phyloP scores from a whole-genome alignment of 1,140 invertebrate species.

The Orussus abietinus region DNA sequence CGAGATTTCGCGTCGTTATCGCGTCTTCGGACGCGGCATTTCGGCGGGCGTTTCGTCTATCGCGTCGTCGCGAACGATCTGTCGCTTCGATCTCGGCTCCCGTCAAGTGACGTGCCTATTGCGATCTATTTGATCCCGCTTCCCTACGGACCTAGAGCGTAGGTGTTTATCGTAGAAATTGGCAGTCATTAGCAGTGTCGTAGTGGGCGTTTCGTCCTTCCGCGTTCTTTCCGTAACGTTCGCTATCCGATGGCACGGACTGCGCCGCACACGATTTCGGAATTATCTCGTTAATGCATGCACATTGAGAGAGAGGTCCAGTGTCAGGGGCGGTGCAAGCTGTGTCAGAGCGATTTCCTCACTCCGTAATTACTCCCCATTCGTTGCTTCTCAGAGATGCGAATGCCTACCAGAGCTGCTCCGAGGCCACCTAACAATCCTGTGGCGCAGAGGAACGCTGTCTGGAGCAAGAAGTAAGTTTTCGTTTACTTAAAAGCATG shows the following conservation, averaged over 20 bases:
- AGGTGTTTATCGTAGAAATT: too few species aligned
- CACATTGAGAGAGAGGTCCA: neutral
- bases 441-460: conserved; percentile 23
- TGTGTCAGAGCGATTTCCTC: conserved; percentile 1
- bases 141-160: too few species aligned
- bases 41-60: too few species aligned
- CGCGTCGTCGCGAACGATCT: neutral
- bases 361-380: conserved; percentile 5
- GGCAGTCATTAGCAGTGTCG: too few species aligned
- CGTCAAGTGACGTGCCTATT: conserved; percentile 21
- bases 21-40: neutral
- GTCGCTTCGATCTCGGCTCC: conserved; percentile 25
- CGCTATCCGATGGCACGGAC: too few species aligned
- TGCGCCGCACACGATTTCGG: too few species aligned
- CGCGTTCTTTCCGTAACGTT: conserved; percentile 7
- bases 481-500: conserved; percentile 7
- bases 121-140: neutral
- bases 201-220: conserved; percentile 16
- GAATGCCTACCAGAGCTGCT: conserved; percentile 44
- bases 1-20: conserved; percentile 2
- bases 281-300: conserved; percentile 13
- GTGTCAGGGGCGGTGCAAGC: too few species aligned
- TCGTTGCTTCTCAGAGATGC: conserved; percentile 37
- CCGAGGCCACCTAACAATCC: conserved; percentile 37
- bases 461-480: conserved; percentile 39